phyloP scores from a whole-genome alignment of 2,113 vertebrate species.

The Peromyscus californicus region DNA sequence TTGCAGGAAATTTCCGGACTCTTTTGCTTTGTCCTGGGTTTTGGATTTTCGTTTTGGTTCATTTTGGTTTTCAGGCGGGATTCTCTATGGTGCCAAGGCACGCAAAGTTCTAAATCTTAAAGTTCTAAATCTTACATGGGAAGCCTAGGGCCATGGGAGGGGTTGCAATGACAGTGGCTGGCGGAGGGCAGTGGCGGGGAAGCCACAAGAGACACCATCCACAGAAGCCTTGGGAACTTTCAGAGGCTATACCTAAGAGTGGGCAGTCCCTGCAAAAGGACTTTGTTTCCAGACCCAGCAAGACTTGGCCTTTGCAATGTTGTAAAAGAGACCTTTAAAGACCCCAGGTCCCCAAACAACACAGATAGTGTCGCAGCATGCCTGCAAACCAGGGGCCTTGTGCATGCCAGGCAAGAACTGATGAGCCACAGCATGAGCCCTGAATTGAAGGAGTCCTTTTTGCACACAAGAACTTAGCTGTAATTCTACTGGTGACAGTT shows the following conservation, averaged over 20 bases:
- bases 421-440: not conserved
- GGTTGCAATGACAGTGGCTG: not conserved
- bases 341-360: not conserved
- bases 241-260: not conserved
- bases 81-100: not conserved
- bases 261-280: conserved; percentile 1
- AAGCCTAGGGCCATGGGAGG: not conserved
- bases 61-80: not conserved
- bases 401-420: not conserved
- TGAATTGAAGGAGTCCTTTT: not conserved
- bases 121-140: not conserved
- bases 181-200: not conserved
- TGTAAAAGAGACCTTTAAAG: conserved; percentile 57
- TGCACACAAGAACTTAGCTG: not conserved
- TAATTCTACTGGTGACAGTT: not conserved
- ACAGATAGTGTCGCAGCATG: not conserved
- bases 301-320: conserved; percentile 13
- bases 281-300: conserved; percentile 32
- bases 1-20: not conserved
- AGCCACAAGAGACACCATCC: not conserved
- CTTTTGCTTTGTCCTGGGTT: not conserved
- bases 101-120: not conserved
- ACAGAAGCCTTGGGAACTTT: not conserved
- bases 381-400: not conserved
- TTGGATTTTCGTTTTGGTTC: not conserved